These are phyloP conservation scores for silkworm (Bombyx mori) DNA, from an alignment of 1,140 invertebrate species.

Conservation along the genomic window ASM3026992v2 NC_085120.1:5991001-5991500, in stretches of 20 bases:
- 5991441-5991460: constrained; percentile 47
- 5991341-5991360: constrained; percentile 64
- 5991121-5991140: constrained; percentile 58
- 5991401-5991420: constrained; percentile 35
- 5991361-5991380: constrained; percentile 68
- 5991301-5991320: constrained; percentile 48
- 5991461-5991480: constrained; percentile 61
- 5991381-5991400: constrained; percentile 63
- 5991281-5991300: constrained; percentile 60
- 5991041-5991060: constrained; percentile 58
- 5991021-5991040: constrained; percentile 46
- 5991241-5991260: constrained; percentile 44
- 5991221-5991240: constrained; percentile 42
- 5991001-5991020: constrained; percentile 41
- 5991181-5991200: constrained; percentile 55
- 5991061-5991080: constrained; percentile 49
- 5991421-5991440: constrained; percentile 21
- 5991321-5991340: constrained; percentile 53
- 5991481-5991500: constrained; percentile 60
- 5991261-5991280: constrained; percentile 48
- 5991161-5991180: constrained; percentile 53
- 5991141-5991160: constrained; percentile 60
- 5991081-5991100: constrained; percentile 56
- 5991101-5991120: constrained; percentile 60
- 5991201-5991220: constrained; percentile 62